A percentile compares a stretch with the other conserved stretches of the same genome.
Evolutionary conservation across 1,140 invertebrate species (phyloP).

Genomic region (Pseudomyrmex cubaensis): DNA sequence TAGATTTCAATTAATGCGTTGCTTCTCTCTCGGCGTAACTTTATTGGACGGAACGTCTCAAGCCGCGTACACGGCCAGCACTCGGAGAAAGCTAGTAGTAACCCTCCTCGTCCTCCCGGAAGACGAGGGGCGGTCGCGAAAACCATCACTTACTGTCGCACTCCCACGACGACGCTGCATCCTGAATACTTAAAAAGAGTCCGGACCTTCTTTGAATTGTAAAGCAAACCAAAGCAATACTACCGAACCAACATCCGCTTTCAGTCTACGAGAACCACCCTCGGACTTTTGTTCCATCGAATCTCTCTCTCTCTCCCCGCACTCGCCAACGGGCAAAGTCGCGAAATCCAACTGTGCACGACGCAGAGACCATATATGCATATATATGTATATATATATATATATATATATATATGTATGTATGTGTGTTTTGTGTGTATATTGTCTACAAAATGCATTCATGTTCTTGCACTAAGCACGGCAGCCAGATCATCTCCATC

Average conservation of each 20-base stretch:
- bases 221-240: slow-evolving; percentile 72
- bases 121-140: slow-evolving; percentile 43
- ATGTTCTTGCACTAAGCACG: slow-evolving; percentile 49
- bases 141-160: slow-evolving; percentile 52
- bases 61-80: slow-evolving; percentile 23
- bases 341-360: slow-evolving; percentile 32
- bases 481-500: slow-evolving; percentile 49
- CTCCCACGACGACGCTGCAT: slow-evolving; percentile 65
- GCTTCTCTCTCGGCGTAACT: slow-evolving; percentile 44
- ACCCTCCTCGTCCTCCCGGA: slow-evolving; percentile 38
- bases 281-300: slow-evolving; percentile 50
- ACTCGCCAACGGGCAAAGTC: slow-evolving; percentile 2
- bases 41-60: slow-evolving; percentile 56
- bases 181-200: slow-evolving; percentile 72
- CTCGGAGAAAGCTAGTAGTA: slow-evolving; percentile 4
- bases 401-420: too few species aligned
- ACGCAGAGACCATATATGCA: slow-evolving; percentile 24
- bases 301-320: not conserved
- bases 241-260: slow-evolving; percentile 58
- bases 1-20: slow-evolving; percentile 59
- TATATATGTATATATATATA: too few species aligned
- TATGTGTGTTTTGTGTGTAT: not conserved
- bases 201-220: slow-evolving; percentile 72
- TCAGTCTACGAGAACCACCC: slow-evolving; percentile 17
- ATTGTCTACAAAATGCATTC: slow-evolving; percentile 53